Evolutionary conservation across 2,797 vertebrate genomes (phyloP), one percentile per base, ranked within the genome.

Genomic region (Pseudomugil tenellus): DNA sequence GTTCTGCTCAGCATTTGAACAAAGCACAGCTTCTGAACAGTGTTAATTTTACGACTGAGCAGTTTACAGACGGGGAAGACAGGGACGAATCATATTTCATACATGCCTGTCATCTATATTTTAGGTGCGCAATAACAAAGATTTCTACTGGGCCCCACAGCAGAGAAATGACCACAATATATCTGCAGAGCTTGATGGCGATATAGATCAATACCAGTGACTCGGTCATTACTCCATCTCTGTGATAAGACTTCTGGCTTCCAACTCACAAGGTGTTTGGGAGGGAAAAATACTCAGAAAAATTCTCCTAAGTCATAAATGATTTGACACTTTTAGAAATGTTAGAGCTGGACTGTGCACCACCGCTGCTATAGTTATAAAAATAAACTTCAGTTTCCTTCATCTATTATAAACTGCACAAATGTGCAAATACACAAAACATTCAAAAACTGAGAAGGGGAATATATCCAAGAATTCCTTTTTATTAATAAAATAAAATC

Each of bases 1-100:
- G 51, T 58, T 52, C 34, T 4, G 39, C 48, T 41, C 69, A 25
- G 52, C 32, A 54, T 63, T 23, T 26, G 23, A 48, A 68, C 34
- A 60, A 54, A 43, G 37, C 62, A 68, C 31, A 17, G 58, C 70
- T 57, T 76, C 54, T 66, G 64, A 48, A 63, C 83, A 87, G 79
- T 69, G 65, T 79, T 83, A 63, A 85, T 88, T 86, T 87, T 79
- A 81, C 76, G 61, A 84, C 66, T 71, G 83, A 84, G 80, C 59
- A 58, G 70, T 78, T 87, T 65, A 77, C 51, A 82, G 84, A 75
- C 66, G 48, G 59, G 13, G 29, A 72, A n/a, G 71, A 81, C 70
- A 55, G 66, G 49, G 56, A 67, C 58, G n/a, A 59, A 35, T 82
- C 83, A 77, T 84, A 85, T 85, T 85, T 86, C 81, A 80, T 74